Evolutionary conservation across 64 coral and sea anemone genomes (phyloP), one percentile per base, ranked within the genome.

Genomic region (Stylophora pistillata): DNA sequence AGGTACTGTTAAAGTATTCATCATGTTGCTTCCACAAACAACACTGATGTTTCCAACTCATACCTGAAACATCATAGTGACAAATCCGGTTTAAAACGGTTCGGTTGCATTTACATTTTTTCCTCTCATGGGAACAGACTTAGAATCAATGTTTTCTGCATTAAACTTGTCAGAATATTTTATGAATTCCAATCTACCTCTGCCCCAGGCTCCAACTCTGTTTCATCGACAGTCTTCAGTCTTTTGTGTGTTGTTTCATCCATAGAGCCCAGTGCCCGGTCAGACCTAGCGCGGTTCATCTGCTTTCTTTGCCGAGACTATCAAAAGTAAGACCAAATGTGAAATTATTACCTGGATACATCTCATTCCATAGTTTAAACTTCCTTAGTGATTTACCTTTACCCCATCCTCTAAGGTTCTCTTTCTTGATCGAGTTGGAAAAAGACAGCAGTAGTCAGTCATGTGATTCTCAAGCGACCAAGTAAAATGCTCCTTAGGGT

Each of bases 241-340:
- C 90, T 76, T 76, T 99, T 99, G 69, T 95, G 90, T 13, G 90
- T 95, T 10, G 55, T 89, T 75, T 99, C 97, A 55, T 95, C 97
- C 75, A 92, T 77, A 9, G 97, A 99, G 47, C 97, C 97, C 31
- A 99, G 71, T 56, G 82, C 90, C 29, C 97, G 74, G 57, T 99
- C 93, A 53, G 97, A 89, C 64, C 97, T 84, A 1, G 97, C 95
- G 53, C 88, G 90, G 68, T 99, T 99, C 90, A 99, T 92, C 34
- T 99, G 90, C 62, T 99, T 99, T 31, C 97, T 94, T 53, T 99
- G 87, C 55, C 89, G 76, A 27, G 89, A 95, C 93, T 92, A 30
- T 60, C 5, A 28, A 17, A 84, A 53, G 23, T n/a, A 11, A 69
- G 41, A 69, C 11, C 59, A 66, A 68, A 20, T 25, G 21, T n/a